A percentile compares a stretch with the other conserved stretches of the same genome.
These are phyloP conservation scores for Tringa solitaria DNA, from an alignment of 2,113 vertebrate genomes.

Conservation along the genomic window DNA sequence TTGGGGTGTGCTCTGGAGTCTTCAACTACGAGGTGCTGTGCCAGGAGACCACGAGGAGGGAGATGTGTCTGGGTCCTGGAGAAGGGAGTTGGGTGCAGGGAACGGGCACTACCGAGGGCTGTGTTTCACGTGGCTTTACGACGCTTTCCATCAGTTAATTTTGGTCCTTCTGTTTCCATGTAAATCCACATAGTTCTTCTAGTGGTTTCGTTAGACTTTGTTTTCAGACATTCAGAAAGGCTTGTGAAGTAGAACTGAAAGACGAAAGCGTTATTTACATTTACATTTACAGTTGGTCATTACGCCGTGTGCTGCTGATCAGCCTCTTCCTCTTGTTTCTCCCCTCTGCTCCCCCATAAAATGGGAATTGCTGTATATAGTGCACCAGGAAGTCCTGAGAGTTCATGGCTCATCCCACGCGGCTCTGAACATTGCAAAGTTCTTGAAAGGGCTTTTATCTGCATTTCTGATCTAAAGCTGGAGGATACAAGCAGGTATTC, in stretches of 20 bases:
- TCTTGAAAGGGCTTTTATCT: not conserved
- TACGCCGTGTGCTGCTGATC: not conserved
- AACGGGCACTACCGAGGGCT: not conserved
- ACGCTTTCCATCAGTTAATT: not conserved
- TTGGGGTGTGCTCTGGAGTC: not conserved
- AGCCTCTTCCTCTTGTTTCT: not conserved
- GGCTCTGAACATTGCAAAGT: not conserved
- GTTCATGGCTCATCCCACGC: not conserved
- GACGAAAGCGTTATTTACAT: not conserved
- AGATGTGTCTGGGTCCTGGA: not conserved
- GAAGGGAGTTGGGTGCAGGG: too few relatives aligned
- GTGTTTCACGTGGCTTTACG: not conserved
- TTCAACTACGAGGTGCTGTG: rapidly evolving
- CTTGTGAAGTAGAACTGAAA: not conserved
- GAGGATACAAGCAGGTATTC: not conserved
- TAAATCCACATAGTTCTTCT: not conserved
- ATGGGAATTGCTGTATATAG: not conserved
- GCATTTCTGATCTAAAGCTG: not conserved
- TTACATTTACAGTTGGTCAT: not conserved
- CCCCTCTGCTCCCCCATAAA: not conserved
- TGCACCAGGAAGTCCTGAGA: not conserved
- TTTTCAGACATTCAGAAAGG: not conserved
- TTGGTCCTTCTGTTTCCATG: not conserved
- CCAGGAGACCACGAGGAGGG: not conserved
- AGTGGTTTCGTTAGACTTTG: not conserved